A percentile compares a stretch with the other conserved stretches of the same genome.
phyloP scores from a whole-genome alignment of 2,113 vertebrate genomes.

The Rafetus swinhoei region DNA sequence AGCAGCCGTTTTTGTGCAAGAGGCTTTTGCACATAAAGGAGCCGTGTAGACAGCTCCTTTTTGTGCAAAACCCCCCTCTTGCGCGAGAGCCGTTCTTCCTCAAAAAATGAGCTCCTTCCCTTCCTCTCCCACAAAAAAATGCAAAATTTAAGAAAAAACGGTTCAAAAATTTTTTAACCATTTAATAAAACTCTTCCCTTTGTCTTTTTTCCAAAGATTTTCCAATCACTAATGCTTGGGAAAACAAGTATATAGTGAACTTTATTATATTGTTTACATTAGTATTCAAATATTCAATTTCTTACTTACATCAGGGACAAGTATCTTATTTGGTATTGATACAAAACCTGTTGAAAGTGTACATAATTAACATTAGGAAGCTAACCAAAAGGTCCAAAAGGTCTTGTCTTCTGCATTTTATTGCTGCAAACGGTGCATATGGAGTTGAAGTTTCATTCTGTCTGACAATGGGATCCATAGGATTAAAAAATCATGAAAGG shows the following conservation, averaged over 20 bases:
- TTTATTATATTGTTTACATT: not conserved
- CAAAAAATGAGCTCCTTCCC: no score
- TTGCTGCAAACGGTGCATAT: fast-evolving
- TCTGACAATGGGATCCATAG: not conserved
- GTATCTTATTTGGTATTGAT: not conserved
- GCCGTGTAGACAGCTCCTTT: no score
- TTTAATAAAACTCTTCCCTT: not conserved
- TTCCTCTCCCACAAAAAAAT: no score
- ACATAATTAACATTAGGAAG: not conserved
- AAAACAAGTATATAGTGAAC: not conserved
- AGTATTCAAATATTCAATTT: not conserved
- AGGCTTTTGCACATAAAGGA: no score
- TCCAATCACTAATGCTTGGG: not conserved
- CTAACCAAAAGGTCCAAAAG: not conserved
- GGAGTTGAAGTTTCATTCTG: not conserved
- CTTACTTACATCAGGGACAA: not conserved
- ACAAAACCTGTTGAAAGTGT: not conserved
- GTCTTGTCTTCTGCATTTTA: not conserved
- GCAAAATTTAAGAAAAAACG: not conserved
- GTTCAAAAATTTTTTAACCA: not conserved
- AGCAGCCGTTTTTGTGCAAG: no score
- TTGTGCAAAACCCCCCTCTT: no score
- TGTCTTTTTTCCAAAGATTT: not conserved
- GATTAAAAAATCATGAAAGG: not conserved
- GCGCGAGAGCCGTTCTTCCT: no score